Base-by-base conservation (phyloP, 1,140 invertebrate species). In the Drosophila pseudoobscura region DNA sequence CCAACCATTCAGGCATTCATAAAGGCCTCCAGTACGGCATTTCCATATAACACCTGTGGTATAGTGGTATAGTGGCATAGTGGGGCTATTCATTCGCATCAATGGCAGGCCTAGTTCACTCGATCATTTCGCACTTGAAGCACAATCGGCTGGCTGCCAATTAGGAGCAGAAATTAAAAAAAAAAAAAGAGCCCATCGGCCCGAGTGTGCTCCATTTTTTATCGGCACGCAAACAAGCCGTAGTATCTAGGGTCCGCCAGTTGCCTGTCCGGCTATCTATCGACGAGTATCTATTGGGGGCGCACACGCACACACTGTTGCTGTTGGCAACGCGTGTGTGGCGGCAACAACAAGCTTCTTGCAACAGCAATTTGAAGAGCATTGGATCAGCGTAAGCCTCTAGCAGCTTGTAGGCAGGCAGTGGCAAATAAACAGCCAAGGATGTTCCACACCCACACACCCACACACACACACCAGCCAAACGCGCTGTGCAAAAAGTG, bases 231-330 rank as follows among this genome's bases (percentile, higher is more conserved):
- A 74, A 63, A 62, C 47, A 66, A 62, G 55, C 83, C 44, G 53
- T 54, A 56, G 50, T 66, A 78, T 75, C 60, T 58, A 35, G 50
- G 50, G 45, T 43, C 54, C 49, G 57, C 65, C 65, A 71, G 59
- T 51, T 55, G 80, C 43, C 56, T 39, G 74, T 69, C 79, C 77
- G 82, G 72, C 78, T 73, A 75, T 85, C 80, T 78, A 75, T 73
- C 73, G 60, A 22, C 13, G 43, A 11, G 15, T 29, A 15, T 47
- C 35, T 39, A 39, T 13, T 39, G 11, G 20, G 11, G 58, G 72
- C 58, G 50, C 44, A 61, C 57, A 47, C 55, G 69, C 75, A 84
- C 13, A 62, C 13, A 62, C 75, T 63, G 69, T 65, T 73, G 69
- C 66, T 62, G 69, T 22, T 65, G 51, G 69, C 74, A 74, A 73